These are phyloP conservation scores for Agapornis roseicollis DNA, from an alignment of 2,113 vertebrate species.

Conservation along the genomic window DNA sequence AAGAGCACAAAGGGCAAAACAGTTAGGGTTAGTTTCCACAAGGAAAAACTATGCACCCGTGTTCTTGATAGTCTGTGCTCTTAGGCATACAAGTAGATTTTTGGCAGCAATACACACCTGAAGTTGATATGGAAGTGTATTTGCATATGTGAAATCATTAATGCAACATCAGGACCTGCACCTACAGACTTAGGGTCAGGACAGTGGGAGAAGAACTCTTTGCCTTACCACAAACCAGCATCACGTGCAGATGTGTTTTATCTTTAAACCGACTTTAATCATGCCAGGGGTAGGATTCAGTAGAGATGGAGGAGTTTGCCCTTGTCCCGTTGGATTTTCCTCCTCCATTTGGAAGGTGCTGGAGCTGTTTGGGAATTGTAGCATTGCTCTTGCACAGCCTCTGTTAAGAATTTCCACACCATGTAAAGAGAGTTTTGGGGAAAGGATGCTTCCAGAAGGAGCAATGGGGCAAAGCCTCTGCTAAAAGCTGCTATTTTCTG, in stretches of 20 bases:
- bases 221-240: not conserved
- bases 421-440: not conserved
- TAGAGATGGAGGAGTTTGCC: not conserved
- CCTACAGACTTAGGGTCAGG: not conserved
- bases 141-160: not conserved
- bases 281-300: not conserved
- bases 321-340: not conserved
- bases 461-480: not conserved
- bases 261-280: not conserved
- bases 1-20: slow-evolving; percentile 15
- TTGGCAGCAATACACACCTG: not conserved
- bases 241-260: not conserved
- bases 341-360: not conserved
- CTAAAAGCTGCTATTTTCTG: not conserved
- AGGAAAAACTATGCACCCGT: not conserved
- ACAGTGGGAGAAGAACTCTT: not conserved
- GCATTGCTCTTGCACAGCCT: not conserved
- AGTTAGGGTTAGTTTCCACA: not conserved
- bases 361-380: not conserved
- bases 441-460: not conserved
- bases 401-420: not conserved
- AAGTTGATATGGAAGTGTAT: not conserved
- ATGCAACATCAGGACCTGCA: not conserved
- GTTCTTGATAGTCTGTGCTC: not conserved
- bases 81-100: not conserved